phyloP scores from a whole-genome alignment of 1,140 invertebrate species.

The Cyclina sinensis region DNA sequence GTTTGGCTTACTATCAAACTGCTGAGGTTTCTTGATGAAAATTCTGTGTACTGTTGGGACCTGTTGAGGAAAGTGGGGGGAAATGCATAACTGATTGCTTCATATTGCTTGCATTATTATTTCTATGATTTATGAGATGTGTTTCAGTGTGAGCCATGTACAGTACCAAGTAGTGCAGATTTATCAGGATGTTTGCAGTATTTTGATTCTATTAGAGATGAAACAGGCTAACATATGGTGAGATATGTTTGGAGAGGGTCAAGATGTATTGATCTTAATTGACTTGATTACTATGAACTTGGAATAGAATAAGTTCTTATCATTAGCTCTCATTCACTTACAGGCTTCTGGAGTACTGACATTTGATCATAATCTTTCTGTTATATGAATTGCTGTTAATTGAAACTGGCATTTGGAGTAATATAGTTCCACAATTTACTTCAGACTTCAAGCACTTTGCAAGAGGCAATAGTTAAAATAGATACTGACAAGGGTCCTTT shows the following conservation, averaged over 20 bases:
- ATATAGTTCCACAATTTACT: not conserved
- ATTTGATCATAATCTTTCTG: not conserved
- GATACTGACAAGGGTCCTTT: too few relatives aligned
- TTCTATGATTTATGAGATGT: too few relatives aligned
- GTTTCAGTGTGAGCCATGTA: too few relatives aligned
- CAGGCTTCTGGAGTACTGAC: not conserved
- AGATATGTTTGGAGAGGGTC: not conserved
- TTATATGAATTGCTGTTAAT: slow-evolving; percentile 5
- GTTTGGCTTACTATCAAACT: too few relatives aligned
- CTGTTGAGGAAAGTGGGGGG: too few relatives aligned
- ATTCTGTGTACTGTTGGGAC: too few relatives aligned
- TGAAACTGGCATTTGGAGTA: slow-evolving; percentile 19
- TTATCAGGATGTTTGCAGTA: not conserved
- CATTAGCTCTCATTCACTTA: slow-evolving; percentile 16
- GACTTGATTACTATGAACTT: slow-evolving; percentile 11
- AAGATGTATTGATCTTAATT: slow-evolving; percentile 21
- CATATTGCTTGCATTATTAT: too few relatives aligned
- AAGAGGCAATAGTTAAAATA: too few relatives aligned
- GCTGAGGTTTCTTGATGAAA: too few relatives aligned
- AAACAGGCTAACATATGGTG: not conserved
- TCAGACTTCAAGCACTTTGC: not conserved
- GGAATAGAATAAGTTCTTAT: not conserved
- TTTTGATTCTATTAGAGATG: not conserved
- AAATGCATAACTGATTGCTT: too few relatives aligned
- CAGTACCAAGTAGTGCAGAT: too few relatives aligned